Base-by-base conservation (phyloP, 2,113 vertebrate species). In the Alexandromys fortis region DNA sequence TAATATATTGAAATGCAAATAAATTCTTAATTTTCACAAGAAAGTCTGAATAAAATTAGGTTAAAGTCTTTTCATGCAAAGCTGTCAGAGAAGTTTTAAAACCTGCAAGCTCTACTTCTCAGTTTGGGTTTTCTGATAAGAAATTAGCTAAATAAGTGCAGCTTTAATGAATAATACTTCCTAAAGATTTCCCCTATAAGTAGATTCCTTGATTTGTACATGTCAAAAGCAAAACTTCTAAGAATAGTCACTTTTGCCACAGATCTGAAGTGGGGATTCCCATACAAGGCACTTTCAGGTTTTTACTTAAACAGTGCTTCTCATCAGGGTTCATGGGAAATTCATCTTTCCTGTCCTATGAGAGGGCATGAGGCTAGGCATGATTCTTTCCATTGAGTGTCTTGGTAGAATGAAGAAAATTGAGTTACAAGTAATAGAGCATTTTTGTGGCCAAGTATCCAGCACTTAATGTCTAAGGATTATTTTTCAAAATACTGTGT, bases 401-500 rank as follows among this genome's bases (percentile, higher is more conserved):
- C 42, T 93, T 78, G 24, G 38, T 58, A 52, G 9, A 58, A 52
- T 19, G 30, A 70, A 68, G 68, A 94, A 87, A 96, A 42, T 47
- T 67, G 38, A 94, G 26, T 75, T 61, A 12, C 28, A 88, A 82
- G 68, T 65, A 91, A n/a, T 88, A 96, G 63, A 72, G 13, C 5
- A 30, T n/a, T 77, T 38, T 14, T 83, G 28, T 19, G 4, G 86
- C 81, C 42, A 81, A 17, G 30, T 65, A 73, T 82, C 33, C 63
- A 7, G 13, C 13, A 49, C 49, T 96, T 85, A 79, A 28, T 19
- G 49, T 58, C 30, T 90, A 75, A 96, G 28, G 61, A 77, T 89
- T 93, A 67, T 82, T 89, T 63, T 70, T 89, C 63, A 97, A 58
- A 95, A 82, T 49, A 35, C 13, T 78, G 28, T 89, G 30, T 70